phyloP scores from a whole-genome alignment of 2,113 vertebrate species.

The Reinhardtius hippoglossoides region DNA sequence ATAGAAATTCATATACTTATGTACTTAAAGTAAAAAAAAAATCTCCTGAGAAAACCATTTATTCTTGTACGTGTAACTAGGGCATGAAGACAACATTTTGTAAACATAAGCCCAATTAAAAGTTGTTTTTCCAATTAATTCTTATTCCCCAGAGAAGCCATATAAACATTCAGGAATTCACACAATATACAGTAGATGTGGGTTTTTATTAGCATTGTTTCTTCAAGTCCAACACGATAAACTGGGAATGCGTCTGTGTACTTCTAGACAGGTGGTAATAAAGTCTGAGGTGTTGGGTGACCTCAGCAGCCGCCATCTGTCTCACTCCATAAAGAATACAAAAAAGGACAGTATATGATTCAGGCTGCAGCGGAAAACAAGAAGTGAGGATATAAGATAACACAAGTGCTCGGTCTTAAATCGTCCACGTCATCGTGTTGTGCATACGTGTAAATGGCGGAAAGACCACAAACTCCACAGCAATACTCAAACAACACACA shows the following conservation, averaged over 20 bases:
- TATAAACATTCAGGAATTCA: slow-evolving; percentile 20
- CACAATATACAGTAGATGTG: background rate
- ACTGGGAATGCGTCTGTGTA: background rate
- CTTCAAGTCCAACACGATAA: slow-evolving; percentile 11
- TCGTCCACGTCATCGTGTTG: background rate
- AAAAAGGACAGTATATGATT: slow-evolving; percentile 1
- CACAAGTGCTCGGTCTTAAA: background rate
- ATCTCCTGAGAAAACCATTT: slow-evolving; percentile 24
- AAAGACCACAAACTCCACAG: slow-evolving; percentile 16
- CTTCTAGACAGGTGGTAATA: slow-evolving; percentile 5
- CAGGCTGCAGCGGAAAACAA: background rate
- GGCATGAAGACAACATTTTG: slow-evolving; percentile 58
- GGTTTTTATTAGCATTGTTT: background rate
- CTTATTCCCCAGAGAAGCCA: slow-evolving; percentile 29
- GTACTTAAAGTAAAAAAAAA: background rate
- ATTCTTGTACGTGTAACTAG: slow-evolving; percentile 35
- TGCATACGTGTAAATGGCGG: background rate
- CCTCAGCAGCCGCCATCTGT: slow-evolving; percentile 25
- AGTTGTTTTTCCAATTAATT: slow-evolving; percentile 57
- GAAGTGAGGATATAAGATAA: background rate
- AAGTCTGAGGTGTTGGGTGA: slow-evolving; percentile 11
- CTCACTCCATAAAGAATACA: slow-evolving; percentile 18
- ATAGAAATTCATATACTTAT: slow-evolving; percentile 7
- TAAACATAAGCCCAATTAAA: slow-evolving; percentile 68
- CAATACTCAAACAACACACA: background rate